Percentiles rank a stretch among this genome's conserved stretches.
phyloP scores from a whole-genome alignment of 2,888 invertebrate species.

The Cryptosula pallasiana region DNA sequence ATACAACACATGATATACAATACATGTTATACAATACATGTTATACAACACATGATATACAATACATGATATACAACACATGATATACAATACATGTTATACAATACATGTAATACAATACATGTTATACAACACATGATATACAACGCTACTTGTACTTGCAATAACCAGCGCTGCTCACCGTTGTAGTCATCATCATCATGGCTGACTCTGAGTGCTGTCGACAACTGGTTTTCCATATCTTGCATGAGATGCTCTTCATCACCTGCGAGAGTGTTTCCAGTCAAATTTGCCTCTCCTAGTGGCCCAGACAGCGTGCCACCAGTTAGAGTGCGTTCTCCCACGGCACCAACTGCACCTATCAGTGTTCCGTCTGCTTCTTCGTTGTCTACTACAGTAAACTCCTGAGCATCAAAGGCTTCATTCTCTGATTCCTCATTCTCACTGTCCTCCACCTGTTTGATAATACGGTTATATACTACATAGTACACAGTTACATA shows the following conservation, averaged over 20 bases:
- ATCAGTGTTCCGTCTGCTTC: constrained; percentile 30
- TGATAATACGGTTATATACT: constrained; percentile 26
- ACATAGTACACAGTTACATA: no score
- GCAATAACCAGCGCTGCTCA: no score
- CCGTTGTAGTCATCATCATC: constrained; percentile 24
- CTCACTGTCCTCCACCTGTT: constrained; percentile 31
- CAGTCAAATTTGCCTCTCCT: neutral
- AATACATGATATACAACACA: no score
- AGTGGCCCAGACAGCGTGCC: neutral
- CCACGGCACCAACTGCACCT: constrained; percentile 24
- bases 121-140: no score
- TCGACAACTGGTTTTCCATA: constrained; percentile 34
- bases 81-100: no score
- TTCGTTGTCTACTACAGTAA: constrained; percentile 1
- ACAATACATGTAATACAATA: no score
- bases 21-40: no score
- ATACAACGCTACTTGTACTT: no score
- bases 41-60: no score
- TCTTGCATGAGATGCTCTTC: constrained; percentile 39
- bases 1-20: no score
- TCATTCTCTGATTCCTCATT: constrained; percentile 23
- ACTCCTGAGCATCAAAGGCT: neutral
- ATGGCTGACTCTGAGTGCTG: constrained; percentile 39
- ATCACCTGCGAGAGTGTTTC: constrained; percentile 4
- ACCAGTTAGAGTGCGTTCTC: neutral